Evolutionary conservation across 2,113 vertebrate genomes (phyloP).

Genomic region (Silurus glanis): DNA sequence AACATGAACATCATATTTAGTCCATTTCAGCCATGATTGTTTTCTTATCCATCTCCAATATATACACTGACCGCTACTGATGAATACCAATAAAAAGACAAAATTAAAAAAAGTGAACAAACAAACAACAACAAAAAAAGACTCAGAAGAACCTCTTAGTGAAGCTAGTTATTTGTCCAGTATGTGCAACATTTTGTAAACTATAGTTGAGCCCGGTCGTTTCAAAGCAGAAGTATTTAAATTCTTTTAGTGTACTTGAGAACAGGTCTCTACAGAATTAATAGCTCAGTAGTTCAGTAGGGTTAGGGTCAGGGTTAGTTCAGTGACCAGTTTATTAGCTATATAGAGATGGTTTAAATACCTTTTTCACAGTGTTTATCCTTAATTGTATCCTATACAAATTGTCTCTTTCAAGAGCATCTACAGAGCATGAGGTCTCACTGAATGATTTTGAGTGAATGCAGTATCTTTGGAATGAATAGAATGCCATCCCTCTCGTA

Average conservation of each 20-base stretch:
- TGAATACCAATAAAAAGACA: too few species aligned
- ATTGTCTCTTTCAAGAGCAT: background rate
- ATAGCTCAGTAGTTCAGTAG: too few species aligned
- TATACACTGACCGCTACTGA: background rate
- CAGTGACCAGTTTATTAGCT: background rate
- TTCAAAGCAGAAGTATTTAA: slow-evolving; percentile 6
- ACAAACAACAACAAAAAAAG: background rate
- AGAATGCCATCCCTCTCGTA: background rate
- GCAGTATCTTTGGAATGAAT: background rate
- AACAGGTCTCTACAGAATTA: background rate
- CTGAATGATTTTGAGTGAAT: background rate
- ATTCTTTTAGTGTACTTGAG: background rate
- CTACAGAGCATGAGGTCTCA: background rate
- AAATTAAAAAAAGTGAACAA: too few species aligned
- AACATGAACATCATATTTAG: background rate
- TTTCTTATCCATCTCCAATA: background rate
- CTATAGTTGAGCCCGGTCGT: background rate
- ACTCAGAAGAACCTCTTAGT: background rate
- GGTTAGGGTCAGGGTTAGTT: background rate
- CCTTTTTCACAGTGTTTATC: background rate
- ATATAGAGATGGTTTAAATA: background rate
- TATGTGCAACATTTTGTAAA: background rate
- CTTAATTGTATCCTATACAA: background rate
- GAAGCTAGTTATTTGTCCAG: background rate
- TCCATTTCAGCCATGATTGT: background rate